phyloP scores from a whole-genome alignment of 2,888 invertebrate genomes.

The Halocaridina rubra region DNA sequence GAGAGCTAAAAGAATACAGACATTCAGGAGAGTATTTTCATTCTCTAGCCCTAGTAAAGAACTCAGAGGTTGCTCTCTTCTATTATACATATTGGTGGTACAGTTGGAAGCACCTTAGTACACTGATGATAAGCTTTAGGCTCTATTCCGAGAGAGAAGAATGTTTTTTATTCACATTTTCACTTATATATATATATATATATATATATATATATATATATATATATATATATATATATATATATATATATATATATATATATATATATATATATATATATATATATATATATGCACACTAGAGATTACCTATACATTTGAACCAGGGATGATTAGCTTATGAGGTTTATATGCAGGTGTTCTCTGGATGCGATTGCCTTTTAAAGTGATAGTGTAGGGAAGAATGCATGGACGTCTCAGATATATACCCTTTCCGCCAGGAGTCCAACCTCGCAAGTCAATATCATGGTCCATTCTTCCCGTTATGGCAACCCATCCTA shows the following conservation, averaged over 20 bases:
- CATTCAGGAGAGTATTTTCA: no score
- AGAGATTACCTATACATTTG: background rate
- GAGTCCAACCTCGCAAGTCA: conserved; percentile 52
- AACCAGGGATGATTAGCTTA: conserved; percentile 18
- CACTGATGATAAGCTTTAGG: no score
- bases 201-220: conserved; percentile 8
- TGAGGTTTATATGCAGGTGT: conserved; percentile 12
- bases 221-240: conserved; percentile 8
- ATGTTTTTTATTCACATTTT: background rate
- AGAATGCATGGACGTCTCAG: conserved; percentile 40
- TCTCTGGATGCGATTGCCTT: conserved; percentile 25
- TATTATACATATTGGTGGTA: no score
- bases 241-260: background rate
- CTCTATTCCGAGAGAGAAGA: no score
- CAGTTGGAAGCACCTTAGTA: no score
- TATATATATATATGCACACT: no score
- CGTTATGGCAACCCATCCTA: conserved; percentile 33
- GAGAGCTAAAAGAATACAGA: no score
- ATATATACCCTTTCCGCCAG: conserved; percentile 48
- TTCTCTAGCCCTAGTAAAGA: no score
- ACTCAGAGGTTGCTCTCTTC: no score
- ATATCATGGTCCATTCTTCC: background rate
- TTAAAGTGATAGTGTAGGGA: conserved; percentile 34
- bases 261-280: conserved; percentile 8
- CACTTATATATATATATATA: background rate